A percentile compares a stretch with the other conserved stretches of the same genome.
phyloP scores from a whole-genome alignment of 2,888 invertebrate species.

The Dryococelus australis region DNA sequence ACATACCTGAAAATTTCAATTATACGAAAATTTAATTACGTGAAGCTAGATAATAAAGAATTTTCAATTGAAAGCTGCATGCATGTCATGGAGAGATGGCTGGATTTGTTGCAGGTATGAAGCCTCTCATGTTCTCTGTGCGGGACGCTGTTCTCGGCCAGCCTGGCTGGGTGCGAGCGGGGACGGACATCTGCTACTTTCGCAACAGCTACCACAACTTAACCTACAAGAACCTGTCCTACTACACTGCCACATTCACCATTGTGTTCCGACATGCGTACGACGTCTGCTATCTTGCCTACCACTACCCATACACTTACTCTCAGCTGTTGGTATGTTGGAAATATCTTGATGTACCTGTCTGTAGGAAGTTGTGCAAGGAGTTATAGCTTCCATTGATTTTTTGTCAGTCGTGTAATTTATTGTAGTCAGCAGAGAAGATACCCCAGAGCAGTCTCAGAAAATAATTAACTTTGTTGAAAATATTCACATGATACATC shows the following conservation, averaged over 20 bases:
- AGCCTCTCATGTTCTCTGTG: conserved; percentile 86
- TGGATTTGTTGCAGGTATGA: conserved; percentile 69
- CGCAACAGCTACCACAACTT: conserved; percentile 74
- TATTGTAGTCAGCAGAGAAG: no score
- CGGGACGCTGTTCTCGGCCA: conserved; percentile 60
- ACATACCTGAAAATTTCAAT: no score
- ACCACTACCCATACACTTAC: conserved; percentile 88
- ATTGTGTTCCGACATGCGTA: conserved; percentile 76
- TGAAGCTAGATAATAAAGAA: no score
- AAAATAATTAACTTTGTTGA: no score
- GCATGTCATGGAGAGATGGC: no score
- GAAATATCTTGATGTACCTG: conserved; percentile 56
- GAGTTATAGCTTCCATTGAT: no score
- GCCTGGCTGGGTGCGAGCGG: conserved; percentile 74
- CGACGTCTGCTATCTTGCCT: conserved; percentile 86
- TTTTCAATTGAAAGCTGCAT: no score
- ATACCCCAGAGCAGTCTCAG: no score
- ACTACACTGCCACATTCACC: conserved; percentile 81
- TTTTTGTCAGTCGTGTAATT: no score
- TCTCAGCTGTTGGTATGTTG: conserved; percentile 76
- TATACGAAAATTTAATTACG: no score
- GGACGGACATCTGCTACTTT: conserved; percentile 83
- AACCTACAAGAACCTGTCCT: conserved; percentile 65
- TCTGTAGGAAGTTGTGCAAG: not conserved
- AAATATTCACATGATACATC: no score